These are phyloP conservation scores for Stigmatopora argus DNA, from an alignment of 2,113 vertebrate species.

Conservation along the genomic window DNA sequence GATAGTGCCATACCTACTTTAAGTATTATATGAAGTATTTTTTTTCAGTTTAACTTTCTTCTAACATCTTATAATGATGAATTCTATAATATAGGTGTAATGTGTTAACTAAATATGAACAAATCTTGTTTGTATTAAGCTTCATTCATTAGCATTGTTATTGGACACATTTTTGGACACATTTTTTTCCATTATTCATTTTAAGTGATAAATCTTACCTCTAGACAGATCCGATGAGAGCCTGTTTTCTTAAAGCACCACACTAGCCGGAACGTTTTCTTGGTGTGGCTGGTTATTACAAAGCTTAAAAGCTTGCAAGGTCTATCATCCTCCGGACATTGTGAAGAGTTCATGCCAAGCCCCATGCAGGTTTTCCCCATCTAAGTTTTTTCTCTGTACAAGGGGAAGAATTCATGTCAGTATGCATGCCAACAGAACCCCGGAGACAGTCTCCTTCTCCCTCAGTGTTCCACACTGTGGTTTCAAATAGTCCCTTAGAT, in stretches of 20 bases:
- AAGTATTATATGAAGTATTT: too few species aligned
- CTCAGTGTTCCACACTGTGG: background rate
- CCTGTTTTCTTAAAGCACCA: background rate
- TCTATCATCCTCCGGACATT: background rate
- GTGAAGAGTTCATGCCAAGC: background rate
- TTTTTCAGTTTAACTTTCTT: too few species aligned
- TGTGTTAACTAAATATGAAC: too few species aligned
- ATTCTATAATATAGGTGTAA: too few species aligned
- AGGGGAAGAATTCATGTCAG: background rate
- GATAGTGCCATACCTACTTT: too few species aligned
- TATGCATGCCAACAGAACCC: constrained; percentile 1
- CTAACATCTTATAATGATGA: too few species aligned
- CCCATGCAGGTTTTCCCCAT: constrained; percentile 4
- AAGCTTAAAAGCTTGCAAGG: background rate
- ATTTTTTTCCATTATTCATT: too few species aligned
- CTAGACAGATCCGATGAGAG: background rate
- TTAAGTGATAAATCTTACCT: background rate
- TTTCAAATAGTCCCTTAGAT: constrained; percentile 1
- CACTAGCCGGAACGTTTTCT: background rate
- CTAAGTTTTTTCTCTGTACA: background rate
- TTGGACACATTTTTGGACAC: too few species aligned
- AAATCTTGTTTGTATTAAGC: too few species aligned
- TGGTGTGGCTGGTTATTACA: background rate
- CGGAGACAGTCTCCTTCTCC: background rate
- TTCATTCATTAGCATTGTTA: too few species aligned